Conservation (phyloP, 1,140 invertebrate species). For the Bathynomus jamesi region DNA sequence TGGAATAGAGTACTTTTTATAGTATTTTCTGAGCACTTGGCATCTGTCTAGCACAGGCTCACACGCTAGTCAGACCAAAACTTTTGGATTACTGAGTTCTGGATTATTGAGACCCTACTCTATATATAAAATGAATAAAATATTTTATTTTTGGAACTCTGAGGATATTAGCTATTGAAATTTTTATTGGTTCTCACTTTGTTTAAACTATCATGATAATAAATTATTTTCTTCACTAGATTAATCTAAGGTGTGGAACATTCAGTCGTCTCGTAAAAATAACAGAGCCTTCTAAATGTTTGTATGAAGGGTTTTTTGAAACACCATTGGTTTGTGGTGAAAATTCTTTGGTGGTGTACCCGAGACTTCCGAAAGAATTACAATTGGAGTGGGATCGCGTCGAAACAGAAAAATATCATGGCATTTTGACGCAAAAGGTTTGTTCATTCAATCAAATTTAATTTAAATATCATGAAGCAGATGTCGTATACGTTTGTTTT, state of each 20-base stretch:
- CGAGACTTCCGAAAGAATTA: not conserved
- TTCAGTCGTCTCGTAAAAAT: not conserved
- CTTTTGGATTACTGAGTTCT: too few species aligned
- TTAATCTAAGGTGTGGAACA: not conserved
- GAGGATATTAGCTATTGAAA: not conserved
- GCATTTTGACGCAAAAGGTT: not conserved
- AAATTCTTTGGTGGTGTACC: not conserved
- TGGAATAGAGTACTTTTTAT: too few species aligned
- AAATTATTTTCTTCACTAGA: not conserved
- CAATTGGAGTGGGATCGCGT: not conserved
- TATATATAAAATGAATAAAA: not conserved
- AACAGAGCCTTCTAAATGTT: not conserved
- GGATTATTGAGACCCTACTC: not conserved
- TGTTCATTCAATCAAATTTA: too few species aligned
- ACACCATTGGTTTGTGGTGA: not conserved
- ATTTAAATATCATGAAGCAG: too few species aligned
- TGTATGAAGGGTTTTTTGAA: not conserved
- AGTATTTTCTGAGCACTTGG: too few species aligned
- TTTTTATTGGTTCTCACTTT: not conserved
- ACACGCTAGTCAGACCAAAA: too few species aligned
- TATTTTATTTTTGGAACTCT: not conserved
- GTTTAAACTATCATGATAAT: not conserved
- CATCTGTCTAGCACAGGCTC: too few species aligned
- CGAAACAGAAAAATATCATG: not conserved
- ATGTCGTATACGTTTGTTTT: too few species aligned